Percentiles rank a stretch among this genome's conserved stretches.
Evolutionary conservation across 2,113 vertebrate genomes (phyloP).

Genomic region (Gallinago jamesoni): DNA sequence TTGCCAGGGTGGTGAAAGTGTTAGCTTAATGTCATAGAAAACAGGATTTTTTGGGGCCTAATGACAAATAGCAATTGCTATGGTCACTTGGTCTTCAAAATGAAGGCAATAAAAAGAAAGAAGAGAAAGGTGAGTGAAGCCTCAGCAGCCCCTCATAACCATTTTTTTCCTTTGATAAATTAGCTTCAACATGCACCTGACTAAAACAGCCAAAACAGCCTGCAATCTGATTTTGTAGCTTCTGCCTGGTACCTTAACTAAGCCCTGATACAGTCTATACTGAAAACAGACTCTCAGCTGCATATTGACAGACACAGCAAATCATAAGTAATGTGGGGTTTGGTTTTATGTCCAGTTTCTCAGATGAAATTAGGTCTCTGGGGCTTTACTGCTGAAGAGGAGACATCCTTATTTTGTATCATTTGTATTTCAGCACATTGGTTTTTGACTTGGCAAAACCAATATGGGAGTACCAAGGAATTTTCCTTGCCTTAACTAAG

Average conservation of each 20-base stretch:
- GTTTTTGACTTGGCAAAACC: not conserved
- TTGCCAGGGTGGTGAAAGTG: not conserved
- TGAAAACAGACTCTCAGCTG: not conserved
- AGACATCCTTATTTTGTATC: not conserved
- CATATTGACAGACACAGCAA: not conserved
- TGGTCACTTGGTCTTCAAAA: not conserved
- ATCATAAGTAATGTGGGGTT: not conserved
- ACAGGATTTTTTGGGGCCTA: not conserved
- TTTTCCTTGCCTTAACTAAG: not conserved
- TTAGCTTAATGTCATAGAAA: not conserved
- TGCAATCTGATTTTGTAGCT: not conserved
- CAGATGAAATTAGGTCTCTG: not conserved
- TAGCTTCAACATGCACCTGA: not conserved
- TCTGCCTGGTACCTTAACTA: not conserved
- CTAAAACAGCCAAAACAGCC: not conserved
- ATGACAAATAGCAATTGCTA: not conserved
- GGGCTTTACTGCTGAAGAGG: not conserved
- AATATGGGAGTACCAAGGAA: not conserved
- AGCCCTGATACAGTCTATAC: not conserved
- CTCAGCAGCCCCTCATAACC: not conserved
- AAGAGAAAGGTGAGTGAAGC: not conserved
- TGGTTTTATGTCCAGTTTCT: not conserved
- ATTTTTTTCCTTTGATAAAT: not conserved
- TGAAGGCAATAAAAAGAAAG: conserved; percentile 11
- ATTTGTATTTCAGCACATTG: not conserved